phyloP scores from a whole-genome alignment of 2,797 vertebrate species.

The Chrysolophus pictus region DNA sequence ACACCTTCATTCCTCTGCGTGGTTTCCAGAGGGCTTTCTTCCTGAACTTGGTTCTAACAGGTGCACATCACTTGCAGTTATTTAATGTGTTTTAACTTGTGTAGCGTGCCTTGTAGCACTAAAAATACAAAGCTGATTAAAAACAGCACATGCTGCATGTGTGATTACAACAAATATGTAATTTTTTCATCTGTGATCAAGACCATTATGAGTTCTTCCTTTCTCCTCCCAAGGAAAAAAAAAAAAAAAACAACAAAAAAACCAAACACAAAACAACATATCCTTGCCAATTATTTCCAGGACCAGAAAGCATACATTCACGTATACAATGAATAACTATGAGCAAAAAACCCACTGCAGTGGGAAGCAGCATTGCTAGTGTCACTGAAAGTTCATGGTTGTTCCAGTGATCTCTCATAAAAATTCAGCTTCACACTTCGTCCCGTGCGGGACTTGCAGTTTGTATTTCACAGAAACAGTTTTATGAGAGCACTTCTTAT shows the following conservation, averaged over 20 bases:
- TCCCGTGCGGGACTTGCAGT: conserved; percentile 50
- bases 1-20: background rate
- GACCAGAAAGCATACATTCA: conserved; percentile 47
- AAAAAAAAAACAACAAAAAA: background rate
- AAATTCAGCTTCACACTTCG: conserved; percentile 66
- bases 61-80: background rate
- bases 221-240: conserved; percentile 44
- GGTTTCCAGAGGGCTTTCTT: background rate
- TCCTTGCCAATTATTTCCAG: conserved; percentile 44
- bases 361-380: conserved; percentile 27
- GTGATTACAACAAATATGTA: background rate
- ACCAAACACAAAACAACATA: background rate
- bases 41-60: background rate
- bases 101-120: background rate
- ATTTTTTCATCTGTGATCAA: conserved; percentile 28
- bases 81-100: background rate
- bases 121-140: conserved; percentile 43
- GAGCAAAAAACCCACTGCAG: conserved; percentile 41
- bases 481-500: conserved; percentile 71
- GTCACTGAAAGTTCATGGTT: conserved; percentile 71
- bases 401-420: conserved; percentile 62
- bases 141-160: conserved; percentile 29
- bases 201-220: conserved; percentile 31
- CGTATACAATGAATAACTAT: conserved; percentile 47
- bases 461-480: conserved; percentile 36